Conservation (phyloP, 2,888 invertebrate genomes). For the Encarsia formosa region DNA sequence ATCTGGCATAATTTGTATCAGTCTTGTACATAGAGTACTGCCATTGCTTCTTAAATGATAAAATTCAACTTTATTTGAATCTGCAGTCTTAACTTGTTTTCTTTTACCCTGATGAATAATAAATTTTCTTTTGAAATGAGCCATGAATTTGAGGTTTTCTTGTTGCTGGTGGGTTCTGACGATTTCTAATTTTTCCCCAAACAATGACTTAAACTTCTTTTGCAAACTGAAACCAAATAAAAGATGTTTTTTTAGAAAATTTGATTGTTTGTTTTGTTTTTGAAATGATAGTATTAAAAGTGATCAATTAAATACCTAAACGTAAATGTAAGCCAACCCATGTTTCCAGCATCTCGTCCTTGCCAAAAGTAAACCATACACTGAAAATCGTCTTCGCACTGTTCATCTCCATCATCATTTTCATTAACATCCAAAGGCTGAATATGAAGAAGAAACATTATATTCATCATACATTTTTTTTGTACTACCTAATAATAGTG, state of each 20-base stretch:
- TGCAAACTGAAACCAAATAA: slow-evolving; percentile 59
- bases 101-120: slow-evolving; percentile 86
- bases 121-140: slow-evolving; percentile 93
- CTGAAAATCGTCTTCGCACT: slow-evolving; percentile 69
- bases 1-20: slow-evolving; percentile 86
- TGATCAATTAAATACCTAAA: slow-evolving; percentile 76
- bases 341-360: slow-evolving; percentile 92
- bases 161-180: slow-evolving; percentile 97
- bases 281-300: slow-evolving; percentile 37
- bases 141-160: slow-evolving; percentile 96
- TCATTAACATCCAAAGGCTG: slow-evolving; percentile 52
- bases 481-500: background rate
- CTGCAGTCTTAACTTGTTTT: slow-evolving; percentile 53
- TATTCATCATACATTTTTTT: background rate
- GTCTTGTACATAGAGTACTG: slow-evolving; percentile 85
- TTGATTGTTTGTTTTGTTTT: slow-evolving; percentile 10
- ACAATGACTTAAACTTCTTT: slow-evolving; percentile 85
- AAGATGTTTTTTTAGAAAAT: background rate
- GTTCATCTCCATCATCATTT: slow-evolving; percentile 57
- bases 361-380: slow-evolving; percentile 99
- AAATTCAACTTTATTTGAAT: slow-evolving; percentile 67
- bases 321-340: slow-evolving; percentile 99
- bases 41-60: slow-evolving; percentile 96
- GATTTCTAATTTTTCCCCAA: slow-evolving; percentile 88
- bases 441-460: slow-evolving; percentile 5